A percentile compares a stretch with the other conserved stretches of the same genome.
Evolutionary conservation across 2,797 vertebrate species (phyloP).

Genomic region (Phoeniculus purpureus): DNA sequence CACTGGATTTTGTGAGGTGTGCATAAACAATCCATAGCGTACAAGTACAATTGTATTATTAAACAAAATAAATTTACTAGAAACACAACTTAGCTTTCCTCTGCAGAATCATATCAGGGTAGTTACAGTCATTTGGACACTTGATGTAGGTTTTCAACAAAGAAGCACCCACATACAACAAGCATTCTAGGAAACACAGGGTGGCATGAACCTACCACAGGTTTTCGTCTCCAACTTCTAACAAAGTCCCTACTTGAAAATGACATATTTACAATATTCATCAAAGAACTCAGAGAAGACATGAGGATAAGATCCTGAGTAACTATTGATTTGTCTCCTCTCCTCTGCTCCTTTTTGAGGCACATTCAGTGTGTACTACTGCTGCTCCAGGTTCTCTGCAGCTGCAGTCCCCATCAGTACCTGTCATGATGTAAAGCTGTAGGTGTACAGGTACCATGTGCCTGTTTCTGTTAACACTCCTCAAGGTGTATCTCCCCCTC

Average conservation of each 20-base stretch:
- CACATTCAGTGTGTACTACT: accelerated
- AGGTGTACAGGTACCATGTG: accelerated
- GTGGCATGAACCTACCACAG: accelerated
- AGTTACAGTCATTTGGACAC: neutral
- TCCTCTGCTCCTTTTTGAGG: neutral
- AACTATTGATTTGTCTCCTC: accelerated
- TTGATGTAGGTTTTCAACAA: neutral
- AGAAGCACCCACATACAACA: neutral
- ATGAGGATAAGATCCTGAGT: neutral
- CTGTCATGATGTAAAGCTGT: neutral
- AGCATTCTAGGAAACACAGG: neutral
- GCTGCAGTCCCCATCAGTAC: neutral
- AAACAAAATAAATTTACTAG: neutral
- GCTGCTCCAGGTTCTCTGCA: neutral
- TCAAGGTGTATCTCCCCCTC: too few relatives aligned
- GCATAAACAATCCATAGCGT: neutral
- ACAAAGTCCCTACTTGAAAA: neutral
- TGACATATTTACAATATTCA: neutral
- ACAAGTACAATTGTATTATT: neutral
- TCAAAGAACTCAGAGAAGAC: neutral
- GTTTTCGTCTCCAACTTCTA: neutral
- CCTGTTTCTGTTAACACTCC: neutral
- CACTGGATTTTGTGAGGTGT: neutral
- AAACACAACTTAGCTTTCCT: neutral
- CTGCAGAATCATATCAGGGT: neutral